Evolutionary conservation across 2,113 vertebrate species (phyloP), one percentile per base, ranked within the genome.

Genomic region (Lutjanus erythropterus): DNA sequence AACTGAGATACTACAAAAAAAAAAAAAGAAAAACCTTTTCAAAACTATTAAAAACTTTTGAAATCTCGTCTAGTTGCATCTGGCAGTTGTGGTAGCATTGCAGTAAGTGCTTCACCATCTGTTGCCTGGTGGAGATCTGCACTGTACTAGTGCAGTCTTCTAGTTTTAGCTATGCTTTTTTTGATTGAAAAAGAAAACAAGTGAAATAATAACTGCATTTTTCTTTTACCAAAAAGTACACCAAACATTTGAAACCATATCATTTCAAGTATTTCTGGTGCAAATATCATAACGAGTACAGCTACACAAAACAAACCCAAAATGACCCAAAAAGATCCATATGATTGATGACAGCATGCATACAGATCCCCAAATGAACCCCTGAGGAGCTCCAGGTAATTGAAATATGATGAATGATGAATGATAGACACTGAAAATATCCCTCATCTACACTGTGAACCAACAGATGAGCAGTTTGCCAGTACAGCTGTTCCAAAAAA

Each of bases 381-480:
- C 59, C 59, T 9, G 25, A 68, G 64, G 42, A 21, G 39, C 33
- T 42, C 23, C 21, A 25, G 25, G n/a, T 42, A 33, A 72, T 49
- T 52, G 58, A 47, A 69, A 81, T 35, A 16, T 27, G 12, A 10
- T 19, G 9, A 14, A n/a, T 29, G 56, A 85, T 73, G 39, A 35
- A 62, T 42, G n/a, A 58, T 37, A 62, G 16, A 67, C 25, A 75
- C 53, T 50, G 23, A 55, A 59, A 23, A 52, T 31, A 64, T 29
- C 16, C 35, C 62, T 27, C 70, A 61, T 81, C 71, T 75, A 67
- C 80, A 66, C 78, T 53, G 42, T 60, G 68, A 78, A 78, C 70
- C 71, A 81, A 53, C 59, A 78, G 66, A 85, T 52, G 76, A 89
- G 29, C 70, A 71, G 41, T 46, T 49, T 29, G 58, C 35, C 50